phyloP scores from a whole-genome alignment of 2,888 invertebrate genomes.

The Ditylenchus weischeri region DNA sequence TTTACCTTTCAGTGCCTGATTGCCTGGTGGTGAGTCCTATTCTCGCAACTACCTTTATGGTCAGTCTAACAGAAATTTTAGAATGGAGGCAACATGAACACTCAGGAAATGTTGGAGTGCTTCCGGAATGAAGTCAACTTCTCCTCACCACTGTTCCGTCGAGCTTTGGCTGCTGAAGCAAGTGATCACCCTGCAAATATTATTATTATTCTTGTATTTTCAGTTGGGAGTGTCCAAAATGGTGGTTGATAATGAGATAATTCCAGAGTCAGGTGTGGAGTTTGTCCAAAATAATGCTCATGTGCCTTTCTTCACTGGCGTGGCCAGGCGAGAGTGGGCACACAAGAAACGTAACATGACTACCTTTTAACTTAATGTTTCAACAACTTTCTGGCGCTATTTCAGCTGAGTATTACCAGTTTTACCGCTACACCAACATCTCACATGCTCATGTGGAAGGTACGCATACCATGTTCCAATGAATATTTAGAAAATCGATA shows the following conservation, averaged over 20 bases:
- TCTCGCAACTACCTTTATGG: not conserved
- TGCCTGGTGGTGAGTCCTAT: constrained; percentile 31
- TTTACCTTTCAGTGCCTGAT: constrained; percentile 27
- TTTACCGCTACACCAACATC: constrained; percentile 44
- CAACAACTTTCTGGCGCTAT: not conserved
- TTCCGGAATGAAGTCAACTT: constrained; percentile 54
- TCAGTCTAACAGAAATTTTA: constrained; percentile 19
- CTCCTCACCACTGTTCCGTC: constrained; percentile 46
- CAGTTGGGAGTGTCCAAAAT: constrained; percentile 55
- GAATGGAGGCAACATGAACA: constrained; percentile 31
- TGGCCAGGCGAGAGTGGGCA: constrained; percentile 57
- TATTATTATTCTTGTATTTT: not conserved
- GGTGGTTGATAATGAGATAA: constrained; percentile 57
- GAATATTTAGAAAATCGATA: no score
- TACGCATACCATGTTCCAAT: no score
- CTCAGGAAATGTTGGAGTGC: constrained; percentile 44
- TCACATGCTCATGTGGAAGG: constrained; percentile 42
- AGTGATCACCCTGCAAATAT: not conserved
- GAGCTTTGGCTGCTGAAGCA: constrained; percentile 54
- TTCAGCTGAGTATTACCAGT: constrained; percentile 55
- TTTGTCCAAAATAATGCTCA: constrained; percentile 46
- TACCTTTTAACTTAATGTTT: not conserved
- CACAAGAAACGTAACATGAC: constrained; percentile 53
- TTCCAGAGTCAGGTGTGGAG: constrained; percentile 44
- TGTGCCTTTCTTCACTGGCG: constrained; percentile 57